Evolutionary conservation across 2,113 vertebrate species (phyloP).

Genomic region (Pao palembangensis): DNA sequence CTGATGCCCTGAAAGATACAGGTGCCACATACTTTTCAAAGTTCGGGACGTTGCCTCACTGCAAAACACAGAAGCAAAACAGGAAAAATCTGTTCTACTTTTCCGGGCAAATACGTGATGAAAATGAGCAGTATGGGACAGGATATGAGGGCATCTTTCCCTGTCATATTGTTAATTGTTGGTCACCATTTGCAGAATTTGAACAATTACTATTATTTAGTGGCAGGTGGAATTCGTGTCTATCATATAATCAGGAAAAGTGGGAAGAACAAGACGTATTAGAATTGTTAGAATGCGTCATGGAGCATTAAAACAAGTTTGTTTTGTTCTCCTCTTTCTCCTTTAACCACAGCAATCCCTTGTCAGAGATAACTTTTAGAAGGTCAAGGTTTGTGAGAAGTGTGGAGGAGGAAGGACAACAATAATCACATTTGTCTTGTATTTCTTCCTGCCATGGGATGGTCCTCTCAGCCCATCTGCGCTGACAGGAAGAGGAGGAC

Average conservation of each 20-base stretch:
- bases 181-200: slow-evolving; percentile 16
- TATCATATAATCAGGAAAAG: slow-evolving; percentile 7
- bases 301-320: not conserved
- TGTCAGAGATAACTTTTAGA: slow-evolving; percentile 27
- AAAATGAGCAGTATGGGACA: slow-evolving; percentile 67
- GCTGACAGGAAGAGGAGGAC: slow-evolving; percentile 60
- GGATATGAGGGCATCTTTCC: slow-evolving; percentile 69
- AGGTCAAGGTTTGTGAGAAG: slow-evolving; percentile 57
- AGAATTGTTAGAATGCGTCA: no score
- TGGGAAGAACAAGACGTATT: not conserved
- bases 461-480: slow-evolving; percentile 53
- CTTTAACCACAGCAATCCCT: slow-evolving; percentile 12
- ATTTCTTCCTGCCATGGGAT: slow-evolving; percentile 57
- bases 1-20: slow-evolving; percentile 22
- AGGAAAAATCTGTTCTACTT: slow-evolving; percentile 83
- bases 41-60: slow-evolving; percentile 23
- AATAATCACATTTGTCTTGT: slow-evolving; percentile 46
- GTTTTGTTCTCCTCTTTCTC: slow-evolving; percentile 19
- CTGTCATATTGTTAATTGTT: slow-evolving; percentile 51
- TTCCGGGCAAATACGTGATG: slow-evolving; percentile 60
- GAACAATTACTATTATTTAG: slow-evolving; percentile 39
- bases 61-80: slow-evolving; percentile 73
- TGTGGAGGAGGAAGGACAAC: slow-evolving; percentile 54
- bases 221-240: slow-evolving; percentile 41
- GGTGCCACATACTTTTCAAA: slow-evolving; percentile 28